Evolutionary conservation across 2,888 invertebrate species (phyloP).

Genomic region (Sacculina carcini): DNA sequence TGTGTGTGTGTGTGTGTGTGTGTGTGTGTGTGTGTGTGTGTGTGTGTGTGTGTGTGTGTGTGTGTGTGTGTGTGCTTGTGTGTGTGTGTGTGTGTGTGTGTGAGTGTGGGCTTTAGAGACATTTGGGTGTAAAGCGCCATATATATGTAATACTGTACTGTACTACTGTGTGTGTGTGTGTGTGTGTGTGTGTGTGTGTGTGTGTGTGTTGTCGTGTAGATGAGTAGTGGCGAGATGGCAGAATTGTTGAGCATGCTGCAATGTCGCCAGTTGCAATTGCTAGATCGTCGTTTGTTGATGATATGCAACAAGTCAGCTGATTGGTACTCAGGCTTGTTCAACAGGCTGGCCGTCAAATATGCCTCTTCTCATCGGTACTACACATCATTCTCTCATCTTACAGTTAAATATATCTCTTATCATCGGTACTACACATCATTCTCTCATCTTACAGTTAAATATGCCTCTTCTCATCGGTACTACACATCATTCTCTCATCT

Average conservation of each 20-base stretch:
- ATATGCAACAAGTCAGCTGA: slow-evolving; percentile 32
- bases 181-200: neutral
- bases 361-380: slow-evolving; percentile 25
- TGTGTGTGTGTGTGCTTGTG: neutral
- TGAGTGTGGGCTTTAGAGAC: too few species aligned
- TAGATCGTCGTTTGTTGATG: slow-evolving; percentile 31
- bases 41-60: neutral
- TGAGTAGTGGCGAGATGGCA: slow-evolving; percentile 33
- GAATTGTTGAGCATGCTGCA: slow-evolving; percentile 34
- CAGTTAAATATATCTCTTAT: too few species aligned
- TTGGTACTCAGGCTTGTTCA: slow-evolving; percentile 37
- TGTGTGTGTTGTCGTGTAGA: slow-evolving; percentile 15
- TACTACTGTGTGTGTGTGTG: neutral
- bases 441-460: too few species aligned
- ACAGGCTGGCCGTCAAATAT: slow-evolving; percentile 31
- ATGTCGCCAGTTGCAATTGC: slow-evolving; percentile 28
- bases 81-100: neutral
- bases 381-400: too few species aligned
- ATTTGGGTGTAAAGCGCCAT: too few species aligned
- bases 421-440: too few species aligned
- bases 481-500: too few species aligned
- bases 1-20: neutral
- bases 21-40: neutral
- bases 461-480: too few species aligned
- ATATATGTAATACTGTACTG: neutral